Percentiles rank a stretch among this genome's conserved stretches.
phyloP scores from a whole-genome alignment of 2,888 invertebrate genomes.

The Thymelicus acteon region DNA sequence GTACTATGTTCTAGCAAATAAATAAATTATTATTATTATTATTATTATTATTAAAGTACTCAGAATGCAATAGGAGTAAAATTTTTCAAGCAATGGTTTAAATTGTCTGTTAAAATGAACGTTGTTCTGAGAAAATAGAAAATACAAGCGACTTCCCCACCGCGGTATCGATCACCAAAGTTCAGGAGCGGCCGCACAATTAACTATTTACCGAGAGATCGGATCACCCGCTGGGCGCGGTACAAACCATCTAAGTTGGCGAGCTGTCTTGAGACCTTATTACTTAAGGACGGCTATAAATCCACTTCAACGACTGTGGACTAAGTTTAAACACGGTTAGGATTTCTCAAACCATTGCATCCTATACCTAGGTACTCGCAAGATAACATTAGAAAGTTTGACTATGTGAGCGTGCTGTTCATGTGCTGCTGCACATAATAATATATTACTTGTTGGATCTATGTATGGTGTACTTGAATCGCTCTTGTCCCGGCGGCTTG shows the following conservation, averaged over 20 bases:
- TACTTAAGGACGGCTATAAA: constrained; percentile 1
- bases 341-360: not conserved
- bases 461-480: no score
- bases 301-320: not conserved
- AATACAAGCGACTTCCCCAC: not conserved
- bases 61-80: no score
- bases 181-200: not conserved
- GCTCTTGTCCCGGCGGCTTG: no score
- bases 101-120: no score
- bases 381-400: not conserved
- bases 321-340: not conserved
- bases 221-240: not conserved
- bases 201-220: constrained; percentile 5
- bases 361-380: not conserved
- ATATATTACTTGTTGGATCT: no score
- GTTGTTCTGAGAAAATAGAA: no score
- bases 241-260: not conserved
- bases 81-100: no score
- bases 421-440: not conserved
- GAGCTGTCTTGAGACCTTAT: constrained; percentile 1
- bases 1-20: no score
- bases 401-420: not conserved
- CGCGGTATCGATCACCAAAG: not conserved
- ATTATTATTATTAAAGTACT: no score
- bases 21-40: no score